Base-by-base conservation (phyloP, 2,888 invertebrate genomes). In the Uloborus plumipes region DNA sequence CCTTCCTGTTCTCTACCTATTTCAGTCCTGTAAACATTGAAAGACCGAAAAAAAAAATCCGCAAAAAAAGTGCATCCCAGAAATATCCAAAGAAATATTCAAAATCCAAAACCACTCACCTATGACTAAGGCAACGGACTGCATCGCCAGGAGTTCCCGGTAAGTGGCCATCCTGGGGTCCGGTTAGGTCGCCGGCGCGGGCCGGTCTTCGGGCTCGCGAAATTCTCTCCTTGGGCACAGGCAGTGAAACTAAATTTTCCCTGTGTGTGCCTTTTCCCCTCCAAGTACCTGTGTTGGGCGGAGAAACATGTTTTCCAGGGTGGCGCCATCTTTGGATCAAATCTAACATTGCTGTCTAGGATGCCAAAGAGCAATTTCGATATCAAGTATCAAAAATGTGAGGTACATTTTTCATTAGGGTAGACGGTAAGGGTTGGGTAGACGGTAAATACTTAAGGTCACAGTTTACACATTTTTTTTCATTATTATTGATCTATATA, bases 321-420 rank as follows among this genome's bases (percentile, higher is more conserved):
- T 80, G 80, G 73, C 80, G 80, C 80, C 80, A 80, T 80, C 80
- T 80, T 13, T 11, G 13, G 9, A 16, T n/a, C 6, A 20, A 55
- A 39, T 39, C 1, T 39, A 11, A 39, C 9, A 39, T 39, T 39
- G 39, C 11, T 39, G 39, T 39, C 9, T 39, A 9, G 9, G 39
- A 39, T 39, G 9, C 9, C 11, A 9, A 1, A 11, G 9, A 39
- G 9, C 39, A 39, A 9, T 39, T 39, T 39, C 9, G 39, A 39
- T 39, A 9, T 39, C 3, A 39, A 11, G 11, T 11, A 9, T 39
- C 3, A 39, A 39, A 39, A 39, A 11, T 39, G 39, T 39, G 9
- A 39, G 9, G n/a, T 7, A 39, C 11, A 7, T 39, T 11, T 39
- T 39, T 39, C 39, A 9, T 39, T 39, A 7, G 7, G 39, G 11